A percentile compares a stretch with the other conserved stretches of the same genome.
Conservation (phyloP, 2,888 invertebrate genomes). For the Sphecodes monilicornis region DNA sequence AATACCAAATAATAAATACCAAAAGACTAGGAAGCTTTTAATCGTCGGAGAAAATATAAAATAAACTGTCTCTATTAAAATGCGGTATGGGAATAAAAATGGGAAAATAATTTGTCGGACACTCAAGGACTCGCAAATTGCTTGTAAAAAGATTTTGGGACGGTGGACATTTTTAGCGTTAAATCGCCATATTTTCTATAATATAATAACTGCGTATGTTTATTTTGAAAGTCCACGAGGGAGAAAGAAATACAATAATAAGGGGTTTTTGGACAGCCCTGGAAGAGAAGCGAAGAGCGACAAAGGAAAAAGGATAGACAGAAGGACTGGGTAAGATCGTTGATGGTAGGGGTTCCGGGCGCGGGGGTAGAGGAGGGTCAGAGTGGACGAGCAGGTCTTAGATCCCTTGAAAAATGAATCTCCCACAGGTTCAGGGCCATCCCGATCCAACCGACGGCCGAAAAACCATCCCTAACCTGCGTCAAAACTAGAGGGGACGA, state of each 20-base stretch:
- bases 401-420: slow-evolving; percentile 81
- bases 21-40: too few relatives aligned
- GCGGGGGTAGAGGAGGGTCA: slow-evolving; percentile 26
- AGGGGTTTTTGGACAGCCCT: slow-evolving; percentile 60
- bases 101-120: not conserved
- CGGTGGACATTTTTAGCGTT: not conserved
- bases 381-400: slow-evolving; percentile 75
- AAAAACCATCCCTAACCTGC: slow-evolving; percentile 72
- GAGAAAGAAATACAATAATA: slow-evolving; percentile 44
- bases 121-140: too few relatives aligned
- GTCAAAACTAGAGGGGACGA: slow-evolving; percentile 69
- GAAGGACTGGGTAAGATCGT: slow-evolving; percentile 48
- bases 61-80: too few relatives aligned
- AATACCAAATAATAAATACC: too few relatives aligned
- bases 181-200: slow-evolving; percentile 12
- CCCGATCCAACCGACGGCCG: slow-evolving; percentile 39
- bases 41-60: too few relatives aligned
- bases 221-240: slow-evolving; percentile 18
- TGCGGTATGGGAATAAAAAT: not conserved
- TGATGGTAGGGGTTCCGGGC: slow-evolving; percentile 27
- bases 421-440: slow-evolving; percentile 73
- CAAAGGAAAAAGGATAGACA: slow-evolving; percentile 41
- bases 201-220: slow-evolving; percentile 29
- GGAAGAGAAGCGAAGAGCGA: slow-evolving; percentile 38
- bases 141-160: not conserved